Base-by-base conservation (phyloP, 2,113 vertebrate genomes). In the Oreotrochilus melanogaster region DNA sequence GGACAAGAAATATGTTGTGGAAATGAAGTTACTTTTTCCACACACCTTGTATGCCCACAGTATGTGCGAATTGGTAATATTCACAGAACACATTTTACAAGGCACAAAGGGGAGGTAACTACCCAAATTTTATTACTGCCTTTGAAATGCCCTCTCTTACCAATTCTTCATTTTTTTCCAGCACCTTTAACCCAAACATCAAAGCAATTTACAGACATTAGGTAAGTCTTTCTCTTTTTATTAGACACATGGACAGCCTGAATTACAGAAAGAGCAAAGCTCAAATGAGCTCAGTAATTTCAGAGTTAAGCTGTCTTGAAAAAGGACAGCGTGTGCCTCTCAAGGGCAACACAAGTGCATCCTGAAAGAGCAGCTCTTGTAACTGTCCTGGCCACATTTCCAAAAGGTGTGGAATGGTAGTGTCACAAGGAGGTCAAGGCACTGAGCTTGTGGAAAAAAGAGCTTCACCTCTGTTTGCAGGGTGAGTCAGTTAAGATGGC, bases 131-230 rank as follows among this genome's bases (percentile, higher is more conserved):
- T 80, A 30, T 18, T 54, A 73, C 25, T 79, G 84, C 15, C 89
- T 96, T 96, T 92, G 80, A 95, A 92, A 97, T 86, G 64, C 47
- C 64, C 51, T 95, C 66, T 85, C 37, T 65, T 85, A 43, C 18
- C 35, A 96, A 88, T 88, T 33, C 64, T 78, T 60, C 47, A 31
- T 94, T 91, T 88, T 83, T 72, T 81, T 8, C 54, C 64, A 56
- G 51, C 56, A 92, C 75, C 79, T 95, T 93, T 92, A 84, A 84
- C 86, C 69, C 56, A 93, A 95, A 64, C 80, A 96, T 88, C 83
- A 93, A 90, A 92, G 75, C 72, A 88, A 96, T 86, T 95, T 92
- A 82, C 92, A 93, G 74, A 79, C 64, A 92, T 94, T 88, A 83
- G 88, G 62, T 79, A 93, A 82, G 88, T 78, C 81, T 87, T 74